Evolutionary conservation across 1,140 invertebrate species (phyloP).

Genomic region (Orchesella cincta): DNA sequence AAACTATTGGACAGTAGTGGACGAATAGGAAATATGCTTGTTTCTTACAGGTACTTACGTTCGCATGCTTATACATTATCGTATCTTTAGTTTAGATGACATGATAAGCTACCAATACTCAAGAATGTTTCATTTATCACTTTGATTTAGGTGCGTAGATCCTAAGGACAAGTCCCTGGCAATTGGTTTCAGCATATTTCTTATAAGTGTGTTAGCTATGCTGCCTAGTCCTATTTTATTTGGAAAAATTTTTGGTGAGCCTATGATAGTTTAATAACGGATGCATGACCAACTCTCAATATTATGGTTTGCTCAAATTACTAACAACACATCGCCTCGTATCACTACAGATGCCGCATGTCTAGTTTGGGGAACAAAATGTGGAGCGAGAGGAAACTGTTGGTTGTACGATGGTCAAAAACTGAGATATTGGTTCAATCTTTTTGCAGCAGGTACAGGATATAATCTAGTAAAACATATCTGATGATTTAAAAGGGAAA

Average conservation of each 20-base stretch:
- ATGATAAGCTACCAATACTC: background rate
- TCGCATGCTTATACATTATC: too few relatives aligned
- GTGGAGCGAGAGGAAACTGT: slow-evolving; percentile 70
- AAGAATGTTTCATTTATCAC: background rate
- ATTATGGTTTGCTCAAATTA: background rate
- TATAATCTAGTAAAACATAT: slow-evolving; percentile 1
- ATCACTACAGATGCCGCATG: slow-evolving; percentile 65
- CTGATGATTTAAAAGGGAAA: background rate
- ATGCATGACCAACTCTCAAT: too few relatives aligned
- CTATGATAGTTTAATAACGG: background rate
- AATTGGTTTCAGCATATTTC: slow-evolving; percentile 65
- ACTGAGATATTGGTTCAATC: slow-evolving; percentile 67
- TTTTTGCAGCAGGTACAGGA: slow-evolving; percentile 66
- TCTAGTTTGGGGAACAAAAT: slow-evolving; percentile 73
- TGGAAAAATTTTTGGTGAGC: slow-evolving; percentile 68
- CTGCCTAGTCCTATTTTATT: slow-evolving; percentile 73
- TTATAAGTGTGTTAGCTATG: slow-evolving; percentile 67
- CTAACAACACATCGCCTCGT: too few relatives aligned
- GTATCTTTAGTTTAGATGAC: background rate
- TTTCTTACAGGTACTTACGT: slow-evolving; percentile 47
- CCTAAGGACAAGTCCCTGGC: slow-evolving; percentile 67
- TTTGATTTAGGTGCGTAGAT: slow-evolving; percentile 61
- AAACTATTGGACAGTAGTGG: slow-evolving; percentile 51
- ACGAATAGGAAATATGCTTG: slow-evolving; percentile 53
- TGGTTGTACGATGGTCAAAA: slow-evolving; percentile 70